Evolutionary conservation across 2,113 vertebrate species (phyloP).

Genomic region (Alouatta palliata): DNA sequence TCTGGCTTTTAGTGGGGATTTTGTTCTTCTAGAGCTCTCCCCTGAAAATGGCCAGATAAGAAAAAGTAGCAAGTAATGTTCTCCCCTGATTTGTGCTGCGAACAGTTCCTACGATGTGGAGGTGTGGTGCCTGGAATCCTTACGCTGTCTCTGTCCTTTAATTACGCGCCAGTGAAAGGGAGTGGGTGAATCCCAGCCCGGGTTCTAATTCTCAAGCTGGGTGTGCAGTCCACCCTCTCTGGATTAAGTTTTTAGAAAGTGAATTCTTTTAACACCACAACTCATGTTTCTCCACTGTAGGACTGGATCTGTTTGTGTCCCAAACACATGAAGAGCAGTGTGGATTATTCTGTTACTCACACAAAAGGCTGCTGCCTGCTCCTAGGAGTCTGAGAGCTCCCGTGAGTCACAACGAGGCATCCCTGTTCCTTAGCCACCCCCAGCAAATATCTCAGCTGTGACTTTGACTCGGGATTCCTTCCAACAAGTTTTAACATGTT

Average conservation of each 20-base stretch:
- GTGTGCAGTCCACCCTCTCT: fast-evolving
- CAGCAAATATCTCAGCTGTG: fast-evolving
- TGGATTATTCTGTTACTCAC: fast-evolving
- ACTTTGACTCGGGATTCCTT: fast-evolving
- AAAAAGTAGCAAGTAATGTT: not conserved
- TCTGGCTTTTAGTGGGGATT: not conserved
- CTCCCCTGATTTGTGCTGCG: fast-evolving
- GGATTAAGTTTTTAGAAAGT: not conserved
- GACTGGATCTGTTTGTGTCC: fast-evolving
- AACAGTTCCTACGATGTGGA: fast-evolving
- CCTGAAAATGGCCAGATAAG: no score
- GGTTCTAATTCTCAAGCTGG: not conserved
- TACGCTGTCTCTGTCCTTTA: no score
- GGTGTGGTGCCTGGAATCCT: fast-evolving
- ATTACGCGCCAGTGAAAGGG: fast-evolving
- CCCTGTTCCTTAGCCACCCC: fast-evolving
- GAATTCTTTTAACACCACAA: not conserved
- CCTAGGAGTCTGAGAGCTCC: not conserved
- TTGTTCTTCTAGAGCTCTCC: fast-evolving
- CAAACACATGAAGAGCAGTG: fast-evolving
- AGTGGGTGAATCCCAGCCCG: fast-evolving
- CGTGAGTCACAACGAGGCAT: fast-evolving
- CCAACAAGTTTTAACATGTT: not conserved
- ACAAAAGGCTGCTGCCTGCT: no score
- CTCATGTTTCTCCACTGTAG: fast-evolving